Evolutionary conservation across 2,797 vertebrate species (phyloP).

Genomic region (Salmo trutta): DNA sequence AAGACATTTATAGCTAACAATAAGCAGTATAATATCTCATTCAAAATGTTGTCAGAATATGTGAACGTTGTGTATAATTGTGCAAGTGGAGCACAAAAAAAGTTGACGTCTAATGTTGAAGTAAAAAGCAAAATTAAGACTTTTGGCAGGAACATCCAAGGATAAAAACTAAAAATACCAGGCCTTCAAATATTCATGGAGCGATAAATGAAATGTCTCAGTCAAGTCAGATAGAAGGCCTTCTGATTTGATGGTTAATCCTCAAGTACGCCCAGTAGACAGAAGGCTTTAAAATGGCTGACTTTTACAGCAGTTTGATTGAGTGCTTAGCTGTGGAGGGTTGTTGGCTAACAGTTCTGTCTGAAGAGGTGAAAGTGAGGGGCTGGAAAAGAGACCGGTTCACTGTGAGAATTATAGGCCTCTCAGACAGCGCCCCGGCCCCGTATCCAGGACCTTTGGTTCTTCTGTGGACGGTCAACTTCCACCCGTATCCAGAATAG

Average conservation of each 20-base stretch:
- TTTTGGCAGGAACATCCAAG: neutral
- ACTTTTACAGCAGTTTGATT: neutral
- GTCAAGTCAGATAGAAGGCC: neutral
- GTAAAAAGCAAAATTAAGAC: neutral
- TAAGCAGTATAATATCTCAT: too few species aligned
- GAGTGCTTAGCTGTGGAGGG: neutral
- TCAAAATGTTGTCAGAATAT: neutral
- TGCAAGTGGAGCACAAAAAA: neutral
- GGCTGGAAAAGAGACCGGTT: constrained; percentile 98
- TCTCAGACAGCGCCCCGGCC: constrained; percentile 95
- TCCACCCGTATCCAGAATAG: neutral
- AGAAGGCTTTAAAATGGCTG: neutral
- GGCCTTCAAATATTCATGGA: neutral
- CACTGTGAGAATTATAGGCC: constrained; percentile 93
- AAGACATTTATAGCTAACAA: too few species aligned
- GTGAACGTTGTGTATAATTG: neutral
- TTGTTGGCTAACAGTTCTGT: neutral
- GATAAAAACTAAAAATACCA: neutral
- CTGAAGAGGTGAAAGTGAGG: constrained; percentile 79
- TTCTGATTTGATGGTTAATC: neutral
- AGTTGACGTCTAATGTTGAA: neutral
- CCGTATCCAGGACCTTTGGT: constrained; percentile 82
- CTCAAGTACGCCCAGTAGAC: neutral
- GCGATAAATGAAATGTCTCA: neutral
- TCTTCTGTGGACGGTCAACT: neutral